These are phyloP conservation scores for Formica selysi DNA, from an alignment of 1,140 invertebrate genomes.

Conservation along the genomic window DNA sequence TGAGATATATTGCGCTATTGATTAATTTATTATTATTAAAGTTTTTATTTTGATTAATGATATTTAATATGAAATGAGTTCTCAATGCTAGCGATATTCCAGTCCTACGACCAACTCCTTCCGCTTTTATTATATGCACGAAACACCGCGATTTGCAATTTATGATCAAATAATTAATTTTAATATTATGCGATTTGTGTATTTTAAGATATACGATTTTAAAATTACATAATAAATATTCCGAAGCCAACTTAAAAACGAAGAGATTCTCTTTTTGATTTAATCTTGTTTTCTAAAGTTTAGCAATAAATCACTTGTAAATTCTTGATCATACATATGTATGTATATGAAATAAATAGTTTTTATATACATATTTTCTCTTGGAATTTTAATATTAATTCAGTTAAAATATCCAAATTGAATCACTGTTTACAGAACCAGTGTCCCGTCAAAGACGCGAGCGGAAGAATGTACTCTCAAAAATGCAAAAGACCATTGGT, in stretches of 20 bases:
- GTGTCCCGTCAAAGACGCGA: slow-evolving; percentile 31
- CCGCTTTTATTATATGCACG: background rate
- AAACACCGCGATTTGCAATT: background rate
- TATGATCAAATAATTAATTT: slow-evolving; percentile 13
- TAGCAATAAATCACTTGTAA: background rate
- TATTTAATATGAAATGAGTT: background rate
- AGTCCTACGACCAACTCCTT: background rate
- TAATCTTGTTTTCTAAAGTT: background rate
- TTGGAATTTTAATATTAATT: background rate
- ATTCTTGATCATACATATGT: background rate
- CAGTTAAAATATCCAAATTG: background rate
- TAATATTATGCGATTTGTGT: background rate
- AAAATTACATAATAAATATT: slow-evolving; percentile 2
- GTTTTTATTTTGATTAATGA: background rate
- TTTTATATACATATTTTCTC: background rate
- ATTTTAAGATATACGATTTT: background rate
- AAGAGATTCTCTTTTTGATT: background rate
- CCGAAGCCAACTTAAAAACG: background rate
- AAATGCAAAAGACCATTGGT: slow-evolving; percentile 88
- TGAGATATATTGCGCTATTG: background rate
- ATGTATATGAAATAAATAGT: background rate
- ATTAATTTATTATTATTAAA: background rate
- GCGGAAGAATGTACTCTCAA: slow-evolving; percentile 88
- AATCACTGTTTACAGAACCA: slow-evolving; percentile 73
- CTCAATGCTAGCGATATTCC: background rate